phyloP scores from a whole-genome alignment of 2,888 invertebrate species.

The Pyrgus malvae region DNA sequence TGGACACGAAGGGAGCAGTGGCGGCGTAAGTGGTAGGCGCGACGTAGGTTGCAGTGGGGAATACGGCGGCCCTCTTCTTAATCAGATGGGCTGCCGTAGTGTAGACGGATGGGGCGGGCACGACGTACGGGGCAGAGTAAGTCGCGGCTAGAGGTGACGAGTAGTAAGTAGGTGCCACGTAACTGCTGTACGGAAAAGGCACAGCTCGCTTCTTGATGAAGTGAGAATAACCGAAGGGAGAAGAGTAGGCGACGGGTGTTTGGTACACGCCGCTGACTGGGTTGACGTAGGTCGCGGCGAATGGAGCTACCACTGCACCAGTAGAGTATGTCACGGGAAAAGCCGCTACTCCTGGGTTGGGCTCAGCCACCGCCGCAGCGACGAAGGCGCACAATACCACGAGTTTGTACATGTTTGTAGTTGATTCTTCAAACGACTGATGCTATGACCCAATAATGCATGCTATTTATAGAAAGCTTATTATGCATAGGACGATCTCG shows the following conservation, averaged over 20 bases:
- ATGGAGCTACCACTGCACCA: constrained; percentile 43
- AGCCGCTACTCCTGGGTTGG: constrained; percentile 68
- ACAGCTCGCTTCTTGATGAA: constrained; percentile 39
- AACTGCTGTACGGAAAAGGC: constrained; percentile 25
- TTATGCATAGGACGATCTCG: constrained; percentile 20
- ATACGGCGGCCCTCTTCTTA: constrained; percentile 53
- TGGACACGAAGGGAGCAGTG: constrained; percentile 33
- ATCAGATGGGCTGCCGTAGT: constrained; percentile 46
- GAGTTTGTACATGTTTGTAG: constrained; percentile 71
- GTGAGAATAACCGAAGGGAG: constrained; percentile 29
- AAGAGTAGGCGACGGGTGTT: constrained; percentile 24
- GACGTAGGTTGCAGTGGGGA: constrained; percentile 39
- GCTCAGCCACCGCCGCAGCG: constrained; percentile 68
- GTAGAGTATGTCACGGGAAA: constrained; percentile 46
- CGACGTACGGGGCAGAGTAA: constrained; percentile 31
- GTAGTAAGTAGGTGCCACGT: constrained; percentile 39
- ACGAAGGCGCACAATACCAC: constrained; percentile 83
- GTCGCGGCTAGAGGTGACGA: constrained; percentile 37
- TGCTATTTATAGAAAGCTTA: constrained; percentile 37
- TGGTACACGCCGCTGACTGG: constrained; percentile 49
- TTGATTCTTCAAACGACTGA: constrained; percentile 63
- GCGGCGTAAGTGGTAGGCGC: constrained; percentile 45
- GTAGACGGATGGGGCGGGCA: constrained; percentile 39
- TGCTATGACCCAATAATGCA: constrained; percentile 35
- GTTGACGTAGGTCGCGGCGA: constrained; percentile 54